Conservation (phyloP, 2,797 vertebrate genomes). For the Heliangelus exortis region DNA sequence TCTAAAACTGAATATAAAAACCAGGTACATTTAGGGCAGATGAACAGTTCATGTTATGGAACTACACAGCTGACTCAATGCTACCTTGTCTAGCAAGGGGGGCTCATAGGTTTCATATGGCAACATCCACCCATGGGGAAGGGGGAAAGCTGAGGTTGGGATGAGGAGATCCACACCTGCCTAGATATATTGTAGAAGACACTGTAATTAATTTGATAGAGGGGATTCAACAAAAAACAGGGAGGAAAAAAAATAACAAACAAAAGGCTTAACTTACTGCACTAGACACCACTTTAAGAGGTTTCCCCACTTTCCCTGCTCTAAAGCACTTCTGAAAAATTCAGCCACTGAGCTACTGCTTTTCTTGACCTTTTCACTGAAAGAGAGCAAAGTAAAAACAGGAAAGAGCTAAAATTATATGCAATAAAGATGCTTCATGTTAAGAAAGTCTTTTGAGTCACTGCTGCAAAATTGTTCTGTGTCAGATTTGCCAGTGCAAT, state of each 20-base stretch:
- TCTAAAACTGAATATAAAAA: neutral
- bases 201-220: neutral
- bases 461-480: neutral
- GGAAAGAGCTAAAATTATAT: conserved; percentile 43
- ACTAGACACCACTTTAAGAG: conserved; percentile 17
- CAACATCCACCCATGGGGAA: neutral
- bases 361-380: conserved; percentile 65
- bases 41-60: neutral
- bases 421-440: conserved; percentile 37
- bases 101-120: neutral
- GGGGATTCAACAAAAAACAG: neutral
- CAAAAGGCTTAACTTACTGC: conserved; percentile 54
- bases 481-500: conserved; percentile 12
- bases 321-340: conserved; percentile 57
- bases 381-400: conserved; percentile 63
- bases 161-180: neutral
- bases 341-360: conserved; percentile 53
- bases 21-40: neutral
- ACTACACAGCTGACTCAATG: neutral
- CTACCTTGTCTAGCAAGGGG: neutral
- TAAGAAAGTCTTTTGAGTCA: conserved; percentile 61
- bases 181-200: neutral
- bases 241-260: neutral
- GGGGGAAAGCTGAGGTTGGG: neutral
- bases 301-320: conserved; percentile 4